Conservation (phyloP, 1,140 invertebrate species). For the Drosophila albomicans region DNA sequence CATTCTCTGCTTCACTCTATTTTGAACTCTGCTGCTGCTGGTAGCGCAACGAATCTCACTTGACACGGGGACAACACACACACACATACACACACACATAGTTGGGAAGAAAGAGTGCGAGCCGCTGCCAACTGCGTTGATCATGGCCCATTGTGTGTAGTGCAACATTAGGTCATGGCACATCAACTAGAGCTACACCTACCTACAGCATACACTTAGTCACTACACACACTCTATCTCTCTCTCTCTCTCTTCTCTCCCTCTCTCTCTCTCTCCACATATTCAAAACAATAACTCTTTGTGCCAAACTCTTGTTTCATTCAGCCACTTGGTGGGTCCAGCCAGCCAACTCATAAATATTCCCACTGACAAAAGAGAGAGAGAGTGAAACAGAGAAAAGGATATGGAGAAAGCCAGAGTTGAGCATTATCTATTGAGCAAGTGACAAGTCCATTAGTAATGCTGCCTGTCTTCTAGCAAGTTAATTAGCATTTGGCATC, state of each 20-base stretch:
- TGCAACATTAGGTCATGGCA: slow-evolving; percentile 80
- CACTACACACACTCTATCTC: background rate
- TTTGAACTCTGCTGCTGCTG: slow-evolving; percentile 43
- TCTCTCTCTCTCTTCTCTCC: background rate
- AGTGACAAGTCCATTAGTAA: slow-evolving; percentile 51
- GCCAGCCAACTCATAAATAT: slow-evolving; percentile 31
- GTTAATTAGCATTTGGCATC: slow-evolving; percentile 45
- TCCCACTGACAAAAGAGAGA: slow-evolving; percentile 24
- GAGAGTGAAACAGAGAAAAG: background rate
- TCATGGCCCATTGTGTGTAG: slow-evolving; percentile 77
- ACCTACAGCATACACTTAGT: slow-evolving; percentile 2
- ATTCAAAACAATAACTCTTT: slow-evolving; percentile 80
- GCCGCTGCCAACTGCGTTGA: slow-evolving; percentile 25
- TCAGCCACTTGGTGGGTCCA: slow-evolving; percentile 68
- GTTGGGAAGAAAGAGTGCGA: slow-evolving; percentile 3
- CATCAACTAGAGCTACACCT: slow-evolving; percentile 41
- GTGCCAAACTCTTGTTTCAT: slow-evolving; percentile 50
- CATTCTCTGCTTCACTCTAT: background rate
- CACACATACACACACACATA: too few species aligned
- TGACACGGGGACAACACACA: slow-evolving; percentile 61
- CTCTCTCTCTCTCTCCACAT: slow-evolving; percentile 49
- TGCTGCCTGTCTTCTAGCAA: slow-evolving; percentile 11
- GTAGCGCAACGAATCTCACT: slow-evolving; percentile 70
- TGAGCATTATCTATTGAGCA: slow-evolving; percentile 4
- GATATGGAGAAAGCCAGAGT: background rate